Evolutionary conservation across 2,113 vertebrate species (phyloP).

Genomic region (Colius striatus): DNA sequence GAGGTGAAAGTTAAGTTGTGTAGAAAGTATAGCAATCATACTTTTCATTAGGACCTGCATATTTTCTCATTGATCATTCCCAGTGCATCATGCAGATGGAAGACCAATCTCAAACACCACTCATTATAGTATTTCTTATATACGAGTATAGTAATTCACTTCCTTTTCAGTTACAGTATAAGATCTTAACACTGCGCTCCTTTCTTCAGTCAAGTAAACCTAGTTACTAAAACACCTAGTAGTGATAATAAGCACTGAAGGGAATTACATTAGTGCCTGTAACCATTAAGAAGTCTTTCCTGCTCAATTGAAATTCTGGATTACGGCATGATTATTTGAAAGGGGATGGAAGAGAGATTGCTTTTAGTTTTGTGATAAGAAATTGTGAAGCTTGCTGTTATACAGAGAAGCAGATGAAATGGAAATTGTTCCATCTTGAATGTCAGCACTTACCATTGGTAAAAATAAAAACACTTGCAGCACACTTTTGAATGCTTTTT

Average conservation of each 20-base stretch:
- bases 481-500: neutral
- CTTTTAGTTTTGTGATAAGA: neutral
- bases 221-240: slow-evolving; percentile 7
- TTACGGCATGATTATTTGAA: neutral
- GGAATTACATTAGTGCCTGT: neutral
- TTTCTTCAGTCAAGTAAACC: slow-evolving; percentile 30
- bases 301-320: neutral
- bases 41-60: slow-evolving; percentile 39
- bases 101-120: neutral
- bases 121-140: slow-evolving; percentile 5
- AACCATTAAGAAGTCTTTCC: neutral
- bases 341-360: neutral
- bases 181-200: neutral
- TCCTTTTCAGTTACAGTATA: slow-evolving; percentile 2
- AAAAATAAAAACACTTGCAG: neutral
- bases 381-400: neutral
- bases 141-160: neutral
- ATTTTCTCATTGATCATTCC: slow-evolving; percentile 54
- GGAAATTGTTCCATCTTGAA: neutral
- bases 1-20: slow-evolving; percentile 37
- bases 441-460: neutral
- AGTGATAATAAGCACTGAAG: neutral
- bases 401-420: neutral
- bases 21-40: slow-evolving; percentile 46
- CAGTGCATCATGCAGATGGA: neutral